Evolutionary conservation across 1,140 invertebrate genomes (phyloP), one percentile per base, ranked within the genome.

Genomic region (Tetraneura akinire): DNA sequence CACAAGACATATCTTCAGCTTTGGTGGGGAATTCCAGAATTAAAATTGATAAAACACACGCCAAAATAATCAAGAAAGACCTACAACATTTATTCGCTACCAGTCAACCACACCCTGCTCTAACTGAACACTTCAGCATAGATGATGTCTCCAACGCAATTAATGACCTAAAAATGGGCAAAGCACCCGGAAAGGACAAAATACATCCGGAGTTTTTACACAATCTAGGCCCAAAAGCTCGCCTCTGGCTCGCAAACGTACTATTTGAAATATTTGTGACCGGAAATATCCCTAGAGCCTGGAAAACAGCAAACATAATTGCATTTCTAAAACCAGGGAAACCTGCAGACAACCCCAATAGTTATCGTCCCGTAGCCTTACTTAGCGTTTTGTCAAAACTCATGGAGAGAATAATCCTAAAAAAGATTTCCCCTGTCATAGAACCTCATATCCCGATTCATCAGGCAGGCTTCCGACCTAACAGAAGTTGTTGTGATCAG

Each of bases 311-410:
- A 3, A 78, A 85, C 60, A 82, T 85, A 9, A 83, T 84, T 14
- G 83, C 85, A 81, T 81, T 86, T 26, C 60, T 37, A 11, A 83
- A 83, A 80, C 83, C 83, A 13, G 84, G 82, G 10, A 85, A 86
- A 83, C 81, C 82, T 29, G 42, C 81, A 55, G 70, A 85, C 9
- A 47, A 83, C 23, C 76, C 84, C 0, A 81, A 66, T 1, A 85
- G 82, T 47, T 86, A 86, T 71, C 81, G 85, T 62, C 85, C 85
- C 3, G 86, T 86, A 29, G 84, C 84, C 45, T 78, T 37, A 37
- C 8, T 37, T 3, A 37, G 3, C 32, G 32, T 37, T 4, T 8
- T 37, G 32, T 37, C 32, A 37, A 37, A 37, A 37, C 32, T 37
- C 8, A 4, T 37, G 32, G 32, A 37, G 8, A 37, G 32, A 37